These are phyloP conservation scores for Sphaerophoria taeniata DNA, from an alignment of 2,888 invertebrate species.

Conservation along the genomic window DNA sequence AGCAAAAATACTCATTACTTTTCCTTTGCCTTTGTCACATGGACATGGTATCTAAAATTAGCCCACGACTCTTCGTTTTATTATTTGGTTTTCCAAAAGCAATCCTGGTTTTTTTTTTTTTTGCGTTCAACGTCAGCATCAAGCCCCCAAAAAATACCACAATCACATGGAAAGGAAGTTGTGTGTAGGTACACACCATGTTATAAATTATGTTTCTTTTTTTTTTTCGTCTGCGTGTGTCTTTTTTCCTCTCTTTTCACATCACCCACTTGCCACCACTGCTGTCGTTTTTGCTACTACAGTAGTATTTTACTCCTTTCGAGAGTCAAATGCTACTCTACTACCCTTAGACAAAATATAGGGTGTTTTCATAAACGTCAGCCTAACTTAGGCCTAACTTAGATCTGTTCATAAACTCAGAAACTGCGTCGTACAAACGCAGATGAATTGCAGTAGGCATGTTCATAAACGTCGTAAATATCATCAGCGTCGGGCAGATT, in stretches of 20 bases:
- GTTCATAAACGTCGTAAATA: too few relatives aligned
- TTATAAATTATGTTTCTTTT: background rate
- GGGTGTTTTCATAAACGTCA: too few relatives aligned
- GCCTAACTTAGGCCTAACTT: too few relatives aligned
- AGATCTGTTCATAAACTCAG: too few relatives aligned
- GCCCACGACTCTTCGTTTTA: conserved; percentile 48
- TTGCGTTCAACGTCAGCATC: conserved; percentile 9
- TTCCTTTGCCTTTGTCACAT: conserved; percentile 56
- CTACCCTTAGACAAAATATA: too few relatives aligned
- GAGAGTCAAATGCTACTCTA: too few relatives aligned
- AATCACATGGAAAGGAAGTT: conserved; percentile 45
- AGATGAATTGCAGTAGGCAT: too few relatives aligned
- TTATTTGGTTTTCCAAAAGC: conserved; percentile 34
- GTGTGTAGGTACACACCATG: conserved; percentile 6
- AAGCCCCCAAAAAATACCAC: background rate
- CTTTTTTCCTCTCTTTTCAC: background rate
- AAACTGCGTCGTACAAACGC: too few relatives aligned
- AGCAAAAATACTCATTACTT: conserved; percentile 33
- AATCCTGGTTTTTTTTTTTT: conserved; percentile 16
- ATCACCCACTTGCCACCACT: conserved; percentile 5
- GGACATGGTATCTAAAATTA: conserved; percentile 65
- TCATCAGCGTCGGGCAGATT: too few relatives aligned
- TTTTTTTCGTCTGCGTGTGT: background rate
- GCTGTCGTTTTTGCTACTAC: too few relatives aligned
- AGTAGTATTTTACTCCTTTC: too few relatives aligned